Conservation (phyloP, 2,113 vertebrate genomes). For the Pollachius pollachius region DNA sequence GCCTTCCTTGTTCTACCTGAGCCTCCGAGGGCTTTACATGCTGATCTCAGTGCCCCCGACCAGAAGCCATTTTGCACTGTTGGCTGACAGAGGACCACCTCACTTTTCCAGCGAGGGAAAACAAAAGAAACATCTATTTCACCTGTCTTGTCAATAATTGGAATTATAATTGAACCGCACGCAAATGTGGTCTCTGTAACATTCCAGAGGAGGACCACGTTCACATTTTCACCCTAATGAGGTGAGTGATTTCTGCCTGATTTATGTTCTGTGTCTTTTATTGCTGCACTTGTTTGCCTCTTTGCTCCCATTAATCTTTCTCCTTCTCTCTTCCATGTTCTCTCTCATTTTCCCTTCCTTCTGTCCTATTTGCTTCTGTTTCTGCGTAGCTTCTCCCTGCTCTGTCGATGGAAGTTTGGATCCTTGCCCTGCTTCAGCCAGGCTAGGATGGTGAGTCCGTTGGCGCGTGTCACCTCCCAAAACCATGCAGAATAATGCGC, state of each 20-base stretch:
- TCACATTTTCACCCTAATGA: constrained; percentile 72
- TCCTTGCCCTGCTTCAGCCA: constrained; percentile 84
- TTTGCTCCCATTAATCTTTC: constrained; percentile 53
- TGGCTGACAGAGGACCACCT: constrained; percentile 65
- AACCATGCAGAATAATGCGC: constrained; percentile 98
- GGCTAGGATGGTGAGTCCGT: constrained; percentile 85
- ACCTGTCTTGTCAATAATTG: constrained; percentile 40
- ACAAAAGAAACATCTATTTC: constrained; percentile 47
- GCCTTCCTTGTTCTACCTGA: constrained; percentile 79
- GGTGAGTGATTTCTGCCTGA: constrained; percentile 72
- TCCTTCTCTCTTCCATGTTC: constrained; percentile 59
- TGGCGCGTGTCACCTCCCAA: constrained; percentile 84
- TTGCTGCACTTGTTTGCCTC: constrained; percentile 50
- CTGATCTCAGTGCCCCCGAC: constrained; percentile 70
- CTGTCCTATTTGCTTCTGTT: constrained; percentile 36
- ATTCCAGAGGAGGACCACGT: constrained; percentile 49
- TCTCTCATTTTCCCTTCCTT: constrained; percentile 21
- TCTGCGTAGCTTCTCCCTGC: constrained; percentile 66
- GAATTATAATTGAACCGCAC: constrained; percentile 48
- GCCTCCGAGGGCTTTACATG: constrained; percentile 69
- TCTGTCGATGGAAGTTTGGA: constrained; percentile 86
- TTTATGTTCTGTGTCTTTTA: constrained; percentile 40
- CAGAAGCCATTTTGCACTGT: constrained; percentile 85
- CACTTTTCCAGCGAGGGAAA: constrained; percentile 57
- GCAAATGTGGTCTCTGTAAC: constrained; percentile 51